Base-by-base conservation (phyloP, 2,888 invertebrate species). In the Drosophila conformis region DNA sequence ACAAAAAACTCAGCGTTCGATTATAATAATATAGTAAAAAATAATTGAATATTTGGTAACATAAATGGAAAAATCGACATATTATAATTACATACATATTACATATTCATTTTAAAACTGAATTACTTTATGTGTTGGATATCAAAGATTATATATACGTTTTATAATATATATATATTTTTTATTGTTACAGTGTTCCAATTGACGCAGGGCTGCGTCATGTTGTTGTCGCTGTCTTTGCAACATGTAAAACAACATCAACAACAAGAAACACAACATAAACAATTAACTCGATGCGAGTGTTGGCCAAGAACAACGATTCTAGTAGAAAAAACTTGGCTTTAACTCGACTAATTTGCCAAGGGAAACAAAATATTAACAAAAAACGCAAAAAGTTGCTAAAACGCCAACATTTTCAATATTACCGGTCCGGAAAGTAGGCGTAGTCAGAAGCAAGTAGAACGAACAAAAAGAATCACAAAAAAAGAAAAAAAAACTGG, bases 181-280 rank as follows among this genome's bases (percentile, higher is more conserved):
- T n/a, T 51, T 56, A 25, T 57, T 46, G 36, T 73, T 69, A 13
- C 58, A 82, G 74, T 67, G 31, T 54, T 57, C 54, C 54, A 68
- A 75, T 68, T 36, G 59, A 70, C 60, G 69, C 54, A 49, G 73
- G 59, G 71, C 73, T 64, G 81, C 90, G 90, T 88, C 83, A 85
- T 85, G 85, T 83, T 87, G 84, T 78, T 87, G 84, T 66, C 68
- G 64, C 76, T 72, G 62, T 53, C 67, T 54, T 31, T 49, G 71
- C 75, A 84, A 69, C 73, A 64, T 80, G 76, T 78, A 68, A 68
- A 69, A 67, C 83, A 78, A 63, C 54, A 65, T 36, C 68, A 76
- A 65, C 35, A 56, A 66, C 77, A 72, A 62, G 64, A 65, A 78
- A 68, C 73, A 54, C 66, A 82, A 52, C 64, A 51, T 40, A 58